Conservation (phyloP, 2,888 invertebrate genomes). For the Auanema freiburgensis region DNA sequence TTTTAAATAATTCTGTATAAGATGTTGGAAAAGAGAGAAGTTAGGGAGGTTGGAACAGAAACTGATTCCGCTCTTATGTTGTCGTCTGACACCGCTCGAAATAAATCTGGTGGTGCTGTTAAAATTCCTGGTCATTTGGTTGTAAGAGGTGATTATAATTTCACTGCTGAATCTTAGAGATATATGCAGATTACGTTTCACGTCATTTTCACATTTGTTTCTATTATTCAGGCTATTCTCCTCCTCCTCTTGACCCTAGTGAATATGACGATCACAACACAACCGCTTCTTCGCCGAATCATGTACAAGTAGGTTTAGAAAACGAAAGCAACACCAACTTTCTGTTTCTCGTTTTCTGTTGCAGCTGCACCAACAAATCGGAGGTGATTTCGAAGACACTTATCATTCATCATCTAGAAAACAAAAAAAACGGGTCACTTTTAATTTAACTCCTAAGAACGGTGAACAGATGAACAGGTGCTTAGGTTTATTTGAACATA, state of each 20-base stretch:
- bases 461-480: too few relatives aligned
- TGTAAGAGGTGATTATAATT: conserved; percentile 24
- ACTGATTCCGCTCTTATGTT: conserved; percentile 26
- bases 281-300: not conserved
- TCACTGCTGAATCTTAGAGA: not conserved
- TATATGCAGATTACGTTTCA: too few relatives aligned
- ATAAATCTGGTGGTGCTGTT: conserved; percentile 20
- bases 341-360: not conserved
- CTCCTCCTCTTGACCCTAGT: conserved; percentile 50
- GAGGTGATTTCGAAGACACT: conserved; percentile 23
- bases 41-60: conserved; percentile 41
- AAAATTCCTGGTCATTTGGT: conserved; percentile 41
- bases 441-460: conserved; percentile 43
- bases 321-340: too few relatives aligned
- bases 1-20: conserved; percentile 3
- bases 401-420: conserved; percentile 28
- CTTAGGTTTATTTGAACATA: too few relatives aligned
- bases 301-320: not conserved
- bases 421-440: conserved; percentile 54
- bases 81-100: conserved; percentile 7
- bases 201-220: too few relatives aligned
- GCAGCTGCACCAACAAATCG: not conserved
- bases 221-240: conserved; percentile 33
- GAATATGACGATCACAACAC: conserved; percentile 26
- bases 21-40: conserved; percentile 31